These are phyloP conservation scores for Lampropteryx suffumata DNA, from an alignment of 2,888 invertebrate species.

Conservation along the genomic window DNA sequence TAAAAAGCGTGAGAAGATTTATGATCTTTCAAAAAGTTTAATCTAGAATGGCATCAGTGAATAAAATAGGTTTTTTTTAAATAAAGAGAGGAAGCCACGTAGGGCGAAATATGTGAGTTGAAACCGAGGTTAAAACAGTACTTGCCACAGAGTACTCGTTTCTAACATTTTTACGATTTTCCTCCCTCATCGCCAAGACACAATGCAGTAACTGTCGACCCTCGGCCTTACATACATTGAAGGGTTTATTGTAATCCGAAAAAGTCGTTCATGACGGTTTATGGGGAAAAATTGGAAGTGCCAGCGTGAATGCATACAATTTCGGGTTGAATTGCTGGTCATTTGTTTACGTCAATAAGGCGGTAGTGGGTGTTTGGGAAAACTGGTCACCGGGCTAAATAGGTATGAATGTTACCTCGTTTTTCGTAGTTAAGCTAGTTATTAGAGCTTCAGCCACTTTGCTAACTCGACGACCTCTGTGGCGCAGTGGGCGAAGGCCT, in stretches of 20 bases:
- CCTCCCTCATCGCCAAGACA: slow-evolving; percentile 46
- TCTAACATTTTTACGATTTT: slow-evolving; percentile 47
- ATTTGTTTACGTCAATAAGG: slow-evolving; percentile 6
- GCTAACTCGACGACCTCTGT: too few relatives aligned
- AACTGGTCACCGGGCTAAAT: too few relatives aligned
- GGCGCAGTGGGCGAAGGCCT: too few relatives aligned
- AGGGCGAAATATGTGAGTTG: slow-evolving; percentile 49
- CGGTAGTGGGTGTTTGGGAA: background rate
- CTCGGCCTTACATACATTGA: slow-evolving; percentile 40
- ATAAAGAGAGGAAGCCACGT: slow-evolving; percentile 25
- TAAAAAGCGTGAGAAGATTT: slow-evolving; percentile 14
- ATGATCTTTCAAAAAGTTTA: slow-evolving; percentile 26
- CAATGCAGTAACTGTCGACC: slow-evolving; percentile 39
- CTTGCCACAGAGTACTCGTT: slow-evolving; percentile 39
- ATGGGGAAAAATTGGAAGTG: slow-evolving; percentile 27
- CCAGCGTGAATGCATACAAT: slow-evolving; percentile 18
- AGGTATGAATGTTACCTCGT: too few relatives aligned
- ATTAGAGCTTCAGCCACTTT: too few relatives aligned
- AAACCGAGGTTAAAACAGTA: slow-evolving; percentile 47
- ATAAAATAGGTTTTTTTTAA: slow-evolving; percentile 29
- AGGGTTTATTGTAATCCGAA: slow-evolving; percentile 43
- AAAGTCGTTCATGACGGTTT: slow-evolving; percentile 39
- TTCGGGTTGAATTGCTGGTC: slow-evolving; percentile 19
- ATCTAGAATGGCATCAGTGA: slow-evolving; percentile 29
- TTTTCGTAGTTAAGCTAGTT: too few relatives aligned